Base-by-base conservation (phyloP, 1,140 invertebrate genomes). In the Micrasema longulum region DNA sequence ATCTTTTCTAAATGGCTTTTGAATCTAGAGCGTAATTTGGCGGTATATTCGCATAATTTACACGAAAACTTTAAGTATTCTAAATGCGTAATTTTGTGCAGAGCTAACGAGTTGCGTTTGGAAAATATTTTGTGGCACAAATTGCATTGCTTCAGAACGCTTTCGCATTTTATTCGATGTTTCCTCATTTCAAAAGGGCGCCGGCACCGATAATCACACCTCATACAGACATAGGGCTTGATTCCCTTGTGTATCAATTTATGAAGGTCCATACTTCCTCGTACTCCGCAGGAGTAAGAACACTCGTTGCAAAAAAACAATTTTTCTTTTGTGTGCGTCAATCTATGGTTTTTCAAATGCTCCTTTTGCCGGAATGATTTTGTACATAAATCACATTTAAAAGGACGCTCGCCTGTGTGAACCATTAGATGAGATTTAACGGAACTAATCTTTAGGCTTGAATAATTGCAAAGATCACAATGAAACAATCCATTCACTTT, bases 381-480 rank as follows among this genome's bases (percentile, higher is more conserved):
- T 3, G 47, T 36, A 31, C 65, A 68, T 6, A 41, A 12, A 10
- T 68, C 50, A 22, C 65, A 68, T 14, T 36, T 26, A 53, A 53
- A 53, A 12, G 65, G 65, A 10, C 48, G 26, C 23, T 68, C 65
- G 12, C 65, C 65, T 0, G 65, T 68, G 38, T 68, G 65, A n/a
- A 52, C 55, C 65, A 68, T 53, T 4, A 23, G 47, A 55, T 68
- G 65, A 6, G 36, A 38, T 55, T 68, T 68, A 2, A 68, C 38
- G 2, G 41, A 47, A 20, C 60, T 64, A 1, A 45, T 20, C 26
- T 64, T 64, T 10, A 9, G 45, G 22, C 60, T 64, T 10, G 41
- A 64, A n/a, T 64, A 48, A 26, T 47, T 22, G 41, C 60, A 64
- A 31, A 64, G 60, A 64, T 64, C 55, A 22, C 55, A 60, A 20